These are phyloP conservation scores for Engystomops pustulosus DNA, from an alignment of 2,113 vertebrate genomes.

Conservation along the genomic window DNA sequence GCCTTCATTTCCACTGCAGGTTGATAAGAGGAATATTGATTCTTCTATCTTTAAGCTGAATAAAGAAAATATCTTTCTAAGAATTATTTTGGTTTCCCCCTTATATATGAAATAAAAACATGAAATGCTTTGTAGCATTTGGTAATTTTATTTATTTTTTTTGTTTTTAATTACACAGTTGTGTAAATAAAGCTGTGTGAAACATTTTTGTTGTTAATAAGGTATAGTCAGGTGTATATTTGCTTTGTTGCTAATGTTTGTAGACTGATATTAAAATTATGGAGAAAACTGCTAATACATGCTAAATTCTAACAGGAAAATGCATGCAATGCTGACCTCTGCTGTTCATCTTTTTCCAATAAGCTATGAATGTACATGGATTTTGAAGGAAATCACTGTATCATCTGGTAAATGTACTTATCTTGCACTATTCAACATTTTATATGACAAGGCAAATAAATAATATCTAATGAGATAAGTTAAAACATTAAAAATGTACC, in stretches of 20 bases:
- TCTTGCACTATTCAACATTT: too few relatives aligned
- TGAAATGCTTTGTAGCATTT: too few relatives aligned
- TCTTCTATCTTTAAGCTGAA: background rate
- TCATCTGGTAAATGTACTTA: background rate
- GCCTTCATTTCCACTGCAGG: constrained; percentile 58
- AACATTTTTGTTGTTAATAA: too few relatives aligned
- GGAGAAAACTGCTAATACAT: background rate
- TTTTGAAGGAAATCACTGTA: background rate
- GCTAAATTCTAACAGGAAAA: background rate
- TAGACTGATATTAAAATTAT: constrained; percentile 6
- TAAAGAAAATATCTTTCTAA: constrained; percentile 54
- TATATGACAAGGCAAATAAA: background rate
- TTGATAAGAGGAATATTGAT: constrained; percentile 64
- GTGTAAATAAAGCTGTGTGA: too few relatives aligned
- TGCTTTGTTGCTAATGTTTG: constrained; percentile 5
- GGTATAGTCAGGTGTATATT: background rate
- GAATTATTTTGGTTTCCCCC: constrained; percentile 61
- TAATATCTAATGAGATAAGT: background rate
- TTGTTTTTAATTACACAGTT: too few relatives aligned
- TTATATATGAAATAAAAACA: background rate
- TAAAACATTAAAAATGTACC: background rate
- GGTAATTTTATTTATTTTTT: too few relatives aligned
- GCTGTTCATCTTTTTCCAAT: constrained; percentile 46
- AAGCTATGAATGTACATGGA: background rate
- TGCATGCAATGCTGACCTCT: constrained; percentile 62